phyloP scores from a whole-genome alignment of 2,888 invertebrate genomes.

The Leistus spinibarbis region DNA sequence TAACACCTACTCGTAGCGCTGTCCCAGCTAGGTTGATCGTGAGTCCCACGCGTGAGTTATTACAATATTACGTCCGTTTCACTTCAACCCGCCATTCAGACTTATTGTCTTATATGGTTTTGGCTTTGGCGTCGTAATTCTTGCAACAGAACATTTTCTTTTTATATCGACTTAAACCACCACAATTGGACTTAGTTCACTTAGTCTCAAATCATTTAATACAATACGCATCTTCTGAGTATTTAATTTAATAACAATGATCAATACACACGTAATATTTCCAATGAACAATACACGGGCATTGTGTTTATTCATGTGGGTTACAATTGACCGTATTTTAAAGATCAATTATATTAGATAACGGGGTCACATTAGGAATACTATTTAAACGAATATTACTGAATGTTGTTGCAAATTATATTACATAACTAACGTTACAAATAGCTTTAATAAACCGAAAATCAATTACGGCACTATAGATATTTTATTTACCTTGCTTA shows the following conservation, averaged over 20 bases:
- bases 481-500: too few species aligned
- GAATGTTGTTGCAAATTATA: background rate
- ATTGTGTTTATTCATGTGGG: background rate
- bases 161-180: too few species aligned
- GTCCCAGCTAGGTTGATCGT: background rate
- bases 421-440: too few species aligned
- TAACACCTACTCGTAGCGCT: background rate
- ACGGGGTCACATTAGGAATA: background rate
- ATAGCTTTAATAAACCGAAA: too few species aligned
- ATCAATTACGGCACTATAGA: too few species aligned
- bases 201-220: too few species aligned
- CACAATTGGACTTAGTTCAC: background rate
- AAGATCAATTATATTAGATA: background rate
- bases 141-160: background rate
- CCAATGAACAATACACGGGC: too few species aligned
- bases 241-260: background rate
- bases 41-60: conserved; percentile 6
- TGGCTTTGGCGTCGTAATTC: conserved; percentile 6
- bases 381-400: background rate
- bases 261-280: too few species aligned
- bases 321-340: background rate
- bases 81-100: background rate
- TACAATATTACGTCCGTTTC: background rate
- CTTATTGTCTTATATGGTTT: conserved; percentile 3
- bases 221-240: too few species aligned